Evolutionary conservation across 1,140 invertebrate genomes (phyloP), one percentile per base, ranked within the genome.

Genomic region (Drosophila arizonae): DNA sequence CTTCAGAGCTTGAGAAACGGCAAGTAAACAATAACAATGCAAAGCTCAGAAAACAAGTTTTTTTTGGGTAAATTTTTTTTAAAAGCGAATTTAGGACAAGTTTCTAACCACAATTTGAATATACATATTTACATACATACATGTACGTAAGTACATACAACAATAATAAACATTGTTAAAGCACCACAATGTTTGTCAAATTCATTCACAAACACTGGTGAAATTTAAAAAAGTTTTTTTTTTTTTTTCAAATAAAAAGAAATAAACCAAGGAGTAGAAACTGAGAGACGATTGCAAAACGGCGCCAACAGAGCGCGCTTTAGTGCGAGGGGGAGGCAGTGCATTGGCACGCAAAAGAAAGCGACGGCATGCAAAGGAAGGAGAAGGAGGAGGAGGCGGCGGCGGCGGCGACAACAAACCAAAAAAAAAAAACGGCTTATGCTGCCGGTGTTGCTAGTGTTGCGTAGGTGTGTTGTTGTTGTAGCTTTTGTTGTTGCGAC

Each of bases 401-500:
- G 46, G 8, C 3, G 45, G 45, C 17, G 46, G 17, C 36, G 57
- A 55, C 26, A 64, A 72, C 24, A 75, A 21, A 58, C 58, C 17
- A 17, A 17, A 63, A 55, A 66, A 66, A 66, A 36, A 48, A 56
- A 54, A 24, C 50, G 48, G 41, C 56, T 60, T 52, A 17, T 54
- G 50, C 52, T 57, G 66, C 72, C 58, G 71, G 56, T 46, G 65
- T 21, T 54, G 57, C 33, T 26, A 52, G 61, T 55, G 62, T 55
- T 81, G 81, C 82, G 75, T 85, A 87, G 82, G 81, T 87, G 81
- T 79, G 68, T 55, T 77, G 6, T 57, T 64, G 26, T 17, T 51
- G 6, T 26, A 9, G 30, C 30, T 51, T 24, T 48, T 71, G 48
- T 52, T 55, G 54, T 54, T 56, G 36, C 26, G n/a, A 45, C 57